Conservation (phyloP, 2,113 vertebrate species). For the Rhinoderma darwinii region DNA sequence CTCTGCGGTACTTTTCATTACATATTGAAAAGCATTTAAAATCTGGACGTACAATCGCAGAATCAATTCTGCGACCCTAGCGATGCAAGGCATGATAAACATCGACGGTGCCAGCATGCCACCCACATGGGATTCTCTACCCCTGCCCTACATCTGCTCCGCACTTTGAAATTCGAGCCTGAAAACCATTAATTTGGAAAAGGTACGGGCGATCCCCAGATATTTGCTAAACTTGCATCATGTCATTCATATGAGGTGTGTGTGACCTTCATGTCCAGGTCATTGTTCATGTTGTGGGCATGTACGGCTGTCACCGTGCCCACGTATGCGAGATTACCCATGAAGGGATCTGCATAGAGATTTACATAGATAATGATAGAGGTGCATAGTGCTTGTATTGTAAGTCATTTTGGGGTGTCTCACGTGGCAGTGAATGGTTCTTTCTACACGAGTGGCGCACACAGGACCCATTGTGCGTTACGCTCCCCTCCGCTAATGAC, state of each 20-base stretch:
- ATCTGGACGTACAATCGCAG: not conserved
- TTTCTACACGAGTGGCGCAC: not conserved
- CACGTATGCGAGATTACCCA: not conserved
- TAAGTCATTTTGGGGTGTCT: constrained; percentile 1
- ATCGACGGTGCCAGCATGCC: not conserved
- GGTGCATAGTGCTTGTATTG: not conserved
- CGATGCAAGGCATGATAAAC: not conserved
- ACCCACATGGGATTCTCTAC: not conserved
- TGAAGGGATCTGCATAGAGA: not conserved
- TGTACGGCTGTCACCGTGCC: not conserved
- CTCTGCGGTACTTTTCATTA: too few species aligned
- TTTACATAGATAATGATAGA: not conserved
- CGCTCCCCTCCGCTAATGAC: constrained; percentile 47
- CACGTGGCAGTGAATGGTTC: not conserved
- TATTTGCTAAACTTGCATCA: not conserved
- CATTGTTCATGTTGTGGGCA: not conserved
- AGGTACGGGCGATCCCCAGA: not conserved
- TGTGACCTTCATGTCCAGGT: not conserved
- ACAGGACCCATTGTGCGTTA: constrained; percentile 68
- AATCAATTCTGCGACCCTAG: not conserved
- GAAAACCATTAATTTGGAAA: not conserved
- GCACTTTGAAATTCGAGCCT: not conserved
- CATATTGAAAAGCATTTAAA: too few species aligned
- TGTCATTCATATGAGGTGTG: not conserved
- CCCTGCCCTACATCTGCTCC: not conserved